Conservation (phyloP, 1,140 invertebrate genomes). For the Listronotus bonariensis region DNA sequence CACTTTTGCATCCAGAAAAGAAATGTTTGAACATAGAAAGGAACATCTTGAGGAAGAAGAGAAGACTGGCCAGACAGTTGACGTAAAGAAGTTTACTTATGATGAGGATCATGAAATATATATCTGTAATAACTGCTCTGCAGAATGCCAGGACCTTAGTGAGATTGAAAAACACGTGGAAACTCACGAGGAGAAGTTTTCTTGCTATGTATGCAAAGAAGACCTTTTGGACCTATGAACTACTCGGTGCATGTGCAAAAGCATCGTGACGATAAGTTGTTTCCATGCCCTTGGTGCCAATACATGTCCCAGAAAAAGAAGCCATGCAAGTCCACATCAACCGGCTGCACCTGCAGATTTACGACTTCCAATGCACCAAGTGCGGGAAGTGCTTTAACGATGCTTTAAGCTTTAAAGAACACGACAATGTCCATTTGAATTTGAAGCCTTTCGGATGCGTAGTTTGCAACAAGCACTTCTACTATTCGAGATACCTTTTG, state of each 20-base stretch:
- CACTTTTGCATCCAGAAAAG: slow-evolving; percentile 40
- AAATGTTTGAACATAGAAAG: slow-evolving; percentile 42
- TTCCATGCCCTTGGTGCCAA: slow-evolving; percentile 44
- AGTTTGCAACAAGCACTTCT: slow-evolving; percentile 66
- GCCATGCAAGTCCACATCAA: slow-evolving; percentile 45
- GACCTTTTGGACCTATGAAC: slow-evolving; percentile 41
- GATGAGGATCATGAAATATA: slow-evolving; percentile 41
- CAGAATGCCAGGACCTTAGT: slow-evolving; percentile 38
- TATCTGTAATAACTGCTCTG: slow-evolving; percentile 45
- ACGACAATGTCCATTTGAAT: slow-evolving; percentile 68
- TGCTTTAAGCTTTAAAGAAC: slow-evolving; percentile 55
- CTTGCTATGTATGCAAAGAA: slow-evolving; percentile 40
- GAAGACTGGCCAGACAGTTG: neutral
- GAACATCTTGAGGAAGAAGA: slow-evolving; percentile 27
- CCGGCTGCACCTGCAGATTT: slow-evolving; percentile 46
- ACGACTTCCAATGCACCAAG: slow-evolving; percentile 57
- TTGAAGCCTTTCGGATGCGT: slow-evolving; percentile 70
- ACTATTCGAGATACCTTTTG: slow-evolving; percentile 59
- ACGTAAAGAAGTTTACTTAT: slow-evolving; percentile 37
- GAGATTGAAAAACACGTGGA: slow-evolving; percentile 47
- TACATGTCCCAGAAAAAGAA: slow-evolving; percentile 41
- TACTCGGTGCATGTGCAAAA: slow-evolving; percentile 44
- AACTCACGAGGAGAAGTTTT: slow-evolving; percentile 50
- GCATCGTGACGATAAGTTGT: slow-evolving; percentile 38
- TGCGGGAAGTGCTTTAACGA: slow-evolving; percentile 60